Conservation (phyloP, 1,140 invertebrate species). For the Drosophila pandora region DNA sequence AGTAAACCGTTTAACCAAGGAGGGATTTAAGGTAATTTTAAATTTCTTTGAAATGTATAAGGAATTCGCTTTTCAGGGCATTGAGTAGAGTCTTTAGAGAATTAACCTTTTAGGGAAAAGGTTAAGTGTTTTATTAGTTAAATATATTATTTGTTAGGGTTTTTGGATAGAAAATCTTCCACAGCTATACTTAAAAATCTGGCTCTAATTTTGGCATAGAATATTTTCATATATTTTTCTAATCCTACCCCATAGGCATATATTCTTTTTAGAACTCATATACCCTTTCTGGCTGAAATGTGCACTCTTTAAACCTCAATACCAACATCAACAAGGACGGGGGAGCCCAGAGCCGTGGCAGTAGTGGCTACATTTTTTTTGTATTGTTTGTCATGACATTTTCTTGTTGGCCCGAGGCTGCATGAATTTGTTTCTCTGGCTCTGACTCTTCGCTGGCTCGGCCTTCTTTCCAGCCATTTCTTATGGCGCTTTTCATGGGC, state of each 20-base stretch:
- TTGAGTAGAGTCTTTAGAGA: background rate
- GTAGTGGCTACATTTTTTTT: conserved; percentile 12
- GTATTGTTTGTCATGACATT: conserved; percentile 57
- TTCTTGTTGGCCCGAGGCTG: conserved; percentile 45
- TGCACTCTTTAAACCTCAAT: conserved; percentile 40
- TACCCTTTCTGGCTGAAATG: conserved; percentile 1
- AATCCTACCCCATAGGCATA: background rate
- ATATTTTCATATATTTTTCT: background rate
- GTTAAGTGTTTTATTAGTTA: no score
- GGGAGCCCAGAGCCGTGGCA: conserved; percentile 8
- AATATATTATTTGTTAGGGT: no score
- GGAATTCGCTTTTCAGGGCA: background rate
- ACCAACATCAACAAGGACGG: conserved; percentile 14
- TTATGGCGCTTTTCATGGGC: conserved; percentile 20
- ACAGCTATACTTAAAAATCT: no score
- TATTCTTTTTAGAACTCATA: background rate
- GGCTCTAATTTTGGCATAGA: no score
- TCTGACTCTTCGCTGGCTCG: background rate
- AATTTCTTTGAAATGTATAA: background rate
- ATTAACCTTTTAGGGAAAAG: background rate
- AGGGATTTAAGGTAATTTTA: background rate
- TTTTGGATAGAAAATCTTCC: no score
- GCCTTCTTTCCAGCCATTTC: conserved; percentile 6
- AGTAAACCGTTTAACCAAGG: background rate
- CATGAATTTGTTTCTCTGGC: conserved; percentile 29